These are phyloP conservation scores for Daktulosphaira vitifoliae DNA, from an alignment of 1,140 invertebrate genomes.

Conservation along the genomic window DNA sequence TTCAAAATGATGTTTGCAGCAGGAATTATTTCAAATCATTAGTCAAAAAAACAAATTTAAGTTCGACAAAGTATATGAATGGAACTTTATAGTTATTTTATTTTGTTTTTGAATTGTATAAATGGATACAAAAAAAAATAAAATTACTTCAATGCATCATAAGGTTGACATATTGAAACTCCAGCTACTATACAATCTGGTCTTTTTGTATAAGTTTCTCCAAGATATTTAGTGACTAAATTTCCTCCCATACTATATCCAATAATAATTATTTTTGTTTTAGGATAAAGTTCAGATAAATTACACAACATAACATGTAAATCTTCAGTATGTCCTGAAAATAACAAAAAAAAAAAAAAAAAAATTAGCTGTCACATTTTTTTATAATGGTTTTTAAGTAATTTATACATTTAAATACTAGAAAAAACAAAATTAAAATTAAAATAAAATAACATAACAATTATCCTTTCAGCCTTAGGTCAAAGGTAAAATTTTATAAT, in stretches of 20 bases:
- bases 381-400: slow-evolving; percentile 25
- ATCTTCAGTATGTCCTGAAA: slow-evolving; percentile 73
- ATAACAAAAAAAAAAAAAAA: slow-evolving; percentile 34
- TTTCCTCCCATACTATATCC: slow-evolving; percentile 88
- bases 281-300: slow-evolving; percentile 60
- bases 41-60: too few relatives aligned
- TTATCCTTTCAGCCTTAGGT: too few relatives aligned
- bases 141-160: slow-evolving; percentile 74
- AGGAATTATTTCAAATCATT: too few relatives aligned
- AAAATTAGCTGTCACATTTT: neutral
- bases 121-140: neutral
- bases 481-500: too few relatives aligned
- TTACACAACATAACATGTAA: slow-evolving; percentile 69
- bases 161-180: slow-evolving; percentile 85
- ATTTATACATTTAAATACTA: neutral
- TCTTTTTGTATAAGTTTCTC: slow-evolving; percentile 56
- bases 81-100: too few relatives aligned
- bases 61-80: too few relatives aligned
- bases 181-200: slow-evolving; percentile 68
- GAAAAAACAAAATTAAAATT: too few relatives aligned
- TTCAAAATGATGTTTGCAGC: too few relatives aligned
- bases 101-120: too few relatives aligned
- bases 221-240: slow-evolving; percentile 79
- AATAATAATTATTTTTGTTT: slow-evolving; percentile 67
- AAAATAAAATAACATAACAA: too few relatives aligned